phyloP scores from a whole-genome alignment of 1,140 invertebrate genomes.

The Cydia strobilella region DNA sequence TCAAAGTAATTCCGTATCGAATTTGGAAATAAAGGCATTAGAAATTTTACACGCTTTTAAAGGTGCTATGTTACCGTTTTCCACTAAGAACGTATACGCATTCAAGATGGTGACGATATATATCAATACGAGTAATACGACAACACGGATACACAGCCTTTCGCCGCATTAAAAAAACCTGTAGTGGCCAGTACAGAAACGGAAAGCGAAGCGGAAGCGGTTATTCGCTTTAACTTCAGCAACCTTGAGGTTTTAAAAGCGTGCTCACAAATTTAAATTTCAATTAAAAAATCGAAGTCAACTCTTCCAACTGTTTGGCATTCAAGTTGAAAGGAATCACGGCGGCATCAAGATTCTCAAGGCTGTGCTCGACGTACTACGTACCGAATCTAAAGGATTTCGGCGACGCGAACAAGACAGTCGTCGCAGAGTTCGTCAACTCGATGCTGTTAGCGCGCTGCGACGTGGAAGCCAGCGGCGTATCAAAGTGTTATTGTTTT shows the following conservation, averaged over 20 bases:
- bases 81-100: no score
- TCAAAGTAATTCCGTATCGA: background rate
- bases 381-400: background rate
- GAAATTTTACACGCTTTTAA: background rate
- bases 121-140: no score
- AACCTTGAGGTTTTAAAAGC: background rate
- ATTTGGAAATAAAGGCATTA: background rate
- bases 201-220: no score
- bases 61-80: background rate
- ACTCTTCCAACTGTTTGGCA: background rate
- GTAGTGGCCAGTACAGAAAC: no score
- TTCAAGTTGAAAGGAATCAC: background rate
- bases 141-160: no score
- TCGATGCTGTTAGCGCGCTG: background rate
- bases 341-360: background rate
- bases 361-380: background rate
- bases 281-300: background rate
- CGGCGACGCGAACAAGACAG: constrained; percentile 1
- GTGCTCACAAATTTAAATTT: background rate
- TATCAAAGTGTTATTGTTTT: background rate
- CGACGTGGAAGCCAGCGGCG: background rate
- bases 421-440: constrained; percentile 1
- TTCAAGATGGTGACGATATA: no score
- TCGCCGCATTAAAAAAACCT: no score
- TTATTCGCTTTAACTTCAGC: background rate